Evolutionary conservation across 2,888 invertebrate genomes (phyloP).

Genomic region (Mactromeris polynyma): DNA sequence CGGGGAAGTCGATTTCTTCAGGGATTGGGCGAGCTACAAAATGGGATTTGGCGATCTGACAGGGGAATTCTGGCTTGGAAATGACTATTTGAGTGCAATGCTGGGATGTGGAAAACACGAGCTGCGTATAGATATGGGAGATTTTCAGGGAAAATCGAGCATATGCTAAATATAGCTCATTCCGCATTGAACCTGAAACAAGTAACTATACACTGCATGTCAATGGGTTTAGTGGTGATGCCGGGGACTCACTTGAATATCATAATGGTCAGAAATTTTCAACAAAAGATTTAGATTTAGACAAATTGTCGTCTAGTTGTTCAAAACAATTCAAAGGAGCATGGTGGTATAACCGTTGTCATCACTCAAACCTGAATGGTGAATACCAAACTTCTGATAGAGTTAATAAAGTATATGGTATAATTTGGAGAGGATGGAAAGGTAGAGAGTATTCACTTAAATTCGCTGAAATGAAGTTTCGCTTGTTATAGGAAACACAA

Average conservation of each 20-base stretch:
- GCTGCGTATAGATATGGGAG: too few species aligned
- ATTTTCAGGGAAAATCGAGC: too few species aligned
- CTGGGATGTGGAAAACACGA: not conserved
- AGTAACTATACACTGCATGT: slow-evolving; percentile 36
- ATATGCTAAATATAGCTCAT: slow-evolving; percentile 46
- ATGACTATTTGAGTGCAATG: slow-evolving; percentile 32
- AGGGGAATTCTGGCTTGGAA: slow-evolving; percentile 50
- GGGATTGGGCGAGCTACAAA: slow-evolving; percentile 47
- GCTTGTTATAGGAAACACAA: not conserved
- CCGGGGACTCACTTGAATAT: slow-evolving; percentile 41
- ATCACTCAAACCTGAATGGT: not conserved
- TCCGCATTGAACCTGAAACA: slow-evolving; percentile 20
- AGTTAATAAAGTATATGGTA: too few species aligned
- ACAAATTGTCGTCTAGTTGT: not conserved
- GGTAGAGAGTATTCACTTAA: not conserved
- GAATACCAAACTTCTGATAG: too few species aligned
- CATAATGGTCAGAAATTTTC: slow-evolving; percentile 19
- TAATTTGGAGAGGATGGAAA: not conserved
- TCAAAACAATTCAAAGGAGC: not conserved
- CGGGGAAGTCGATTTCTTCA: slow-evolving; percentile 30
- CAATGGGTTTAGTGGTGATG: slow-evolving; percentile 43
- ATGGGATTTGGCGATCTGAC: slow-evolving; percentile 46
- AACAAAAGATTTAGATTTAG: slow-evolving; percentile 21
- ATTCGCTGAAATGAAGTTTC: not conserved
- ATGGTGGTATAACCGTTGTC: not conserved